Base-by-base conservation (phyloP, 2,113 vertebrate genomes). In the Cacatua alba region DNA sequence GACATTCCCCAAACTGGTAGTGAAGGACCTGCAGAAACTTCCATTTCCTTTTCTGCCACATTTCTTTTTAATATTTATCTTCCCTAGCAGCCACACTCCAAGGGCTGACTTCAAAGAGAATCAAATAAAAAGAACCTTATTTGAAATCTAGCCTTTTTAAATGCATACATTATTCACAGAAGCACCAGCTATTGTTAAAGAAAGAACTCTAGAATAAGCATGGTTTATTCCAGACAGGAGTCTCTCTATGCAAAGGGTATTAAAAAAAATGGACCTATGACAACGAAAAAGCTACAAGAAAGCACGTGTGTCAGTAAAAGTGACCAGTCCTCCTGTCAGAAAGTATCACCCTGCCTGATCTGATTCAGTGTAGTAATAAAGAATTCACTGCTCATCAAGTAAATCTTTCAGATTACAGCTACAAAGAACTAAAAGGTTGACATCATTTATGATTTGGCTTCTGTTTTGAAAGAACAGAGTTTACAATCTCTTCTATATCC, bases 31-130 rank as follows among this genome's bases (percentile, higher is more conserved):
- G 0, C 53, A 90, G 88, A 88, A 90, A 95, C 88, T 70, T 88
- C 4, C 4, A 92, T 92, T 94, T 90, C 92, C 79, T 92, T 94
- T 87, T 37, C 89, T 92, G 89, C 44, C 75, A 41, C 8, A 28
- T 75, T 86, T 89, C 81, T 46, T 93, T 91, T 88, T 70, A 86
- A 70, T 69, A 91, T 94, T 76, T 85, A 39, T 65, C 88, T 90
- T 91, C 75, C 49, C 37, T 59, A 74, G 48, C 78, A 95, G 90
- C 67, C 49, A 65, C 46, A 59, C 59, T 92, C 81, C 70, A 80
- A 85, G 87, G 49, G 23, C 81, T 53, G 63, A 62, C 90, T 96
- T 94, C 85, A 84, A 91, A 84, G 78, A 82, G 29, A 90, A 69
- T 41, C 24, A 64, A 90, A 76, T 37, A 70, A 86, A 74, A 84